Evolutionary conservation across 2,888 invertebrate species (phyloP).

Genomic region (Drosophila neonasuta): DNA sequence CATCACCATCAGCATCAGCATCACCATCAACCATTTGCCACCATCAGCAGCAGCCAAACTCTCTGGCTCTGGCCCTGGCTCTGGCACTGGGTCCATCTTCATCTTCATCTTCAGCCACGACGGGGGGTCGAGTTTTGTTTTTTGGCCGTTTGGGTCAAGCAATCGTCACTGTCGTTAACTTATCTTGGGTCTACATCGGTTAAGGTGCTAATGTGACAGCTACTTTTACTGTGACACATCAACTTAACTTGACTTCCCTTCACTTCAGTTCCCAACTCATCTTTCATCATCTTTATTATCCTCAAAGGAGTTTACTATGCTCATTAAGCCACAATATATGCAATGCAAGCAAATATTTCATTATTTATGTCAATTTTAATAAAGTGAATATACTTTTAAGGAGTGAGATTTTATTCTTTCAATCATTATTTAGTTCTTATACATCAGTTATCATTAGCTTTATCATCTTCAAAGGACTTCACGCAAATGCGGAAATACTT

Average conservation of each 20-base stretch:
- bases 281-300: neutral
- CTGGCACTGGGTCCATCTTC: slow-evolving; percentile 28
- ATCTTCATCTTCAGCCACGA: slow-evolving; percentile 35
- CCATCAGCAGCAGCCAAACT: slow-evolving; percentile 2
- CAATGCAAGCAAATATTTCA: slow-evolving; percentile 63
- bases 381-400: too few species aligned
- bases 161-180: slow-evolving; percentile 64
- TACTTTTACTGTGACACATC: slow-evolving; percentile 58
- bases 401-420: too few species aligned
- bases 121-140: slow-evolving; percentile 44
- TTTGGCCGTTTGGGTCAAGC: slow-evolving; percentile 42
- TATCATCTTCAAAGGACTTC: too few species aligned
- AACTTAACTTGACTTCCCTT: slow-evolving; percentile 26
- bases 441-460: too few species aligned
- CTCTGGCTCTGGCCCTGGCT: neutral
- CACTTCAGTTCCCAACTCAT: slow-evolving; percentile 2
- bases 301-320: slow-evolving; percentile 16
- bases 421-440: too few species aligned
- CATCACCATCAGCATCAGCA: slow-evolving; percentile 21
- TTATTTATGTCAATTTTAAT: slow-evolving; percentile 61
- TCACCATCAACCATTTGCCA: slow-evolving; percentile 43
- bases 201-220: slow-evolving; percentile 78
- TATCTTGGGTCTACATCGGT: slow-evolving; percentile 73
- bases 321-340: slow-evolving; percentile 56
- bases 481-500: too few species aligned